A percentile compares a stretch with the other conserved stretches of the same genome.
These are phyloP conservation scores for Malacoctenus gilli DNA, from an alignment of 2,797 vertebrate species.

Conservation along the genomic window DNA sequence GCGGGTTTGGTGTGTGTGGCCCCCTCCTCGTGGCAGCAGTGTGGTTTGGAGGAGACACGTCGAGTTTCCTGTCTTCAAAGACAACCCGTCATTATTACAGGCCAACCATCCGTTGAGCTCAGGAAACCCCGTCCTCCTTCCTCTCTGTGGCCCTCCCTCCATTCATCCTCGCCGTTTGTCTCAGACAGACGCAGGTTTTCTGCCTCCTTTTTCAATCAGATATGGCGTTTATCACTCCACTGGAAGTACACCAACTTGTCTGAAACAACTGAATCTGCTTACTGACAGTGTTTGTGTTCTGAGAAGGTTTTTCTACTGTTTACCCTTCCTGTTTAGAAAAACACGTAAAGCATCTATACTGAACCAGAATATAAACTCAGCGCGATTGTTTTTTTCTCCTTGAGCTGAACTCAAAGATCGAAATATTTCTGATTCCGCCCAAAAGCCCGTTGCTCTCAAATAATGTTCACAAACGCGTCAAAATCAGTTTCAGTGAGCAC, in stretches of 20 bases:
- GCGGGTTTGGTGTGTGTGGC: conserved; percentile 55
- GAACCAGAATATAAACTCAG: too few relatives aligned
- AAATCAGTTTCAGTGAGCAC: too few relatives aligned
- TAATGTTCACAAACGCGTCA: too few relatives aligned
- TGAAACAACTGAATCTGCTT: neutral
- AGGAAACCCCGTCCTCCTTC: conserved; percentile 52
- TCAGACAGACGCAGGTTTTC: neutral
- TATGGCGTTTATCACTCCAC: neutral
- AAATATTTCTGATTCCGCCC: too few relatives aligned
- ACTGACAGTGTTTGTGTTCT: too few relatives aligned
- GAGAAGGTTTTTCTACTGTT: too few relatives aligned
- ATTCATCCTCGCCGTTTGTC: neutral
- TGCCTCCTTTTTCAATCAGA: neutral
- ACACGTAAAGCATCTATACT: too few relatives aligned
- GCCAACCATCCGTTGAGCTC: conserved; percentile 50
- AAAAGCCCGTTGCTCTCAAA: too few relatives aligned
- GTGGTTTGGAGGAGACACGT: conserved; percentile 77
- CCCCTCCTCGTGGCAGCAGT: conserved; percentile 59
- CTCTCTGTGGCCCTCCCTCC: conserved; percentile 17
- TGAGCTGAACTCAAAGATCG: too few relatives aligned
- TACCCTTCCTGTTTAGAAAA: too few relatives aligned
- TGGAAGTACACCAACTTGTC: conserved; percentile 5
- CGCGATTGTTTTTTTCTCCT: too few relatives aligned
- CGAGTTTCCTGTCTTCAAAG: conserved; percentile 76
- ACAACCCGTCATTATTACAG: conserved; percentile 69